Percentiles rank a stretch among this genome's conserved stretches.
These are phyloP conservation scores for Busseola fusca DNA, from an alignment of 2,888 invertebrate genomes.

Conservation along the genomic window DNA sequence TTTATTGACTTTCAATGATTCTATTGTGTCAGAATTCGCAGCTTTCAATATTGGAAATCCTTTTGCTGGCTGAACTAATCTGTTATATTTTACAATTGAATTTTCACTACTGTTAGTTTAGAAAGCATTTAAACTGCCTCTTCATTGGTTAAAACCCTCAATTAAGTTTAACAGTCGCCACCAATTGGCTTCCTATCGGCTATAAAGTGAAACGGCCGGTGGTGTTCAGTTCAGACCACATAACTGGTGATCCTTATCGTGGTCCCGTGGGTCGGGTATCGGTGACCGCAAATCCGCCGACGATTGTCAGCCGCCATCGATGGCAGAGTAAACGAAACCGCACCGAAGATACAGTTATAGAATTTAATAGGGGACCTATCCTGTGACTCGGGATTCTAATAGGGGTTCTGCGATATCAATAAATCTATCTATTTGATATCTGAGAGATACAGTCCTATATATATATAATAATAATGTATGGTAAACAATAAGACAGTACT, in stretches of 20 bases:
- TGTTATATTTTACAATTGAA: neutral
- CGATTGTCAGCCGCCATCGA: slow-evolving; percentile 63
- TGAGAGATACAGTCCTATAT: neutral
- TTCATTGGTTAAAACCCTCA: slow-evolving; percentile 49
- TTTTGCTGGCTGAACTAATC: slow-evolving; percentile 3
- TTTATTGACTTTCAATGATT: slow-evolving; percentile 78
- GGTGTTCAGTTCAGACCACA: slow-evolving; percentile 54
- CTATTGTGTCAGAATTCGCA: slow-evolving; percentile 51
- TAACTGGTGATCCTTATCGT: slow-evolving; percentile 60
- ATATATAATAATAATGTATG: neutral
- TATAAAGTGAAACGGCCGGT: slow-evolving; percentile 54
- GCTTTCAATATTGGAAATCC: slow-evolving; percentile 20
- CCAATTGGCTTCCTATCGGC: slow-evolving; percentile 58
- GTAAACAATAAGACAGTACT: neutral
- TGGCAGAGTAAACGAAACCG: slow-evolving; percentile 44
- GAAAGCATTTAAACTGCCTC: slow-evolving; percentile 20
- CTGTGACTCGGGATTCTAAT: slow-evolving; percentile 27
- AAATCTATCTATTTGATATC: slow-evolving; percentile 14
- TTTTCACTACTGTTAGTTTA: neutral
- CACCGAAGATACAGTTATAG: slow-evolving; percentile 40
- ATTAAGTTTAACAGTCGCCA: slow-evolving; percentile 54
- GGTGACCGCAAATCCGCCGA: slow-evolving; percentile 66
- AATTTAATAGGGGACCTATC: slow-evolving; percentile 36
- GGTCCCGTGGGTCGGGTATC: slow-evolving; percentile 50
- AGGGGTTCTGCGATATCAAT: slow-evolving; percentile 26